Percentiles rank a stretch among this genome's conserved stretches.
phyloP scores from a whole-genome alignment of 2,797 vertebrate species.

The Allobates femoralis region DNA sequence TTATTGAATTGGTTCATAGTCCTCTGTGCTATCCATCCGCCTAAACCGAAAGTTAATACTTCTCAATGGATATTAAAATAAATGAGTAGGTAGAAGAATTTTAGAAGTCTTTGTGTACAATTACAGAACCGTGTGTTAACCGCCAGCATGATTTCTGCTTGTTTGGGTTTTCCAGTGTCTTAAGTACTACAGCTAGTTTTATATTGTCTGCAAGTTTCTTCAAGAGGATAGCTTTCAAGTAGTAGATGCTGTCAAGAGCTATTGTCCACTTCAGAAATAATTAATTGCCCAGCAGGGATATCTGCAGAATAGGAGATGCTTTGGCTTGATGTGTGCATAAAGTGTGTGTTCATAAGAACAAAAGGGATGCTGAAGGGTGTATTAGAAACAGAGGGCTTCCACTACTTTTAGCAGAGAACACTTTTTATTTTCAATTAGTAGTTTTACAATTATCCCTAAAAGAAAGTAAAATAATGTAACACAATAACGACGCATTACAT shows the following conservation, averaged over 20 bases:
- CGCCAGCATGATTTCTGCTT: constrained; percentile 47
- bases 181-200: constrained; percentile 30
- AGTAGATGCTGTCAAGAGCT: constrained; percentile 11
- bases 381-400: background rate
- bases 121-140: constrained; percentile 46
- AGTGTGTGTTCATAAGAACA: constrained; percentile 25
- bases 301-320: background rate
- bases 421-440: background rate
- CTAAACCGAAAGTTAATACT: constrained; percentile 56
- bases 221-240: constrained; percentile 27
- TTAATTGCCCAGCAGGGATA: constrained; percentile 50
- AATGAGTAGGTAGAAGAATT: constrained; percentile 29
- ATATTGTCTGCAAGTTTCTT: constrained; percentile 28
- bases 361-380: background rate
- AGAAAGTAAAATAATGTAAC: background rate
- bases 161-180: constrained; percentile 17
- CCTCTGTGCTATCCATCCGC: constrained; percentile 47
- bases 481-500: background rate
- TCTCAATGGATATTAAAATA: constrained; percentile 54
- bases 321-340: constrained; percentile 11
- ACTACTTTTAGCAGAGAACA: background rate
- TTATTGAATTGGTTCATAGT: constrained; percentile 57
- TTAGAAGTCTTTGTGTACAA: constrained; percentile 46
- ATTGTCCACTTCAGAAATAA: constrained; percentile 37
- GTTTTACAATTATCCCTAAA: background rate